Evolutionary conservation across 2,797 vertebrate genomes (phyloP).

Genomic region (Spinibarbus caldwelli): DNA sequence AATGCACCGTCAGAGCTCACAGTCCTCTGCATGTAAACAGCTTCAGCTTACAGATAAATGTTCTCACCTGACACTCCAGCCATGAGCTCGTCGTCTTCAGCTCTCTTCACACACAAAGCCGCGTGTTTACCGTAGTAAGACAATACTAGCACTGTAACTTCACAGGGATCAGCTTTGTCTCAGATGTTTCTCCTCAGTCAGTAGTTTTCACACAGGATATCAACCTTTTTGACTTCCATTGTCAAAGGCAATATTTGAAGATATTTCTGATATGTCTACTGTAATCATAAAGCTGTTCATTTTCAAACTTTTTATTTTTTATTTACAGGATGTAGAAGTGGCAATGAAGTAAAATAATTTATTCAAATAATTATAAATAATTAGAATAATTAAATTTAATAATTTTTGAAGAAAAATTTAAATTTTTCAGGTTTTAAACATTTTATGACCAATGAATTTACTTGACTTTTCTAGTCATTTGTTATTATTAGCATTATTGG

Average conservation of each 20-base stretch:
- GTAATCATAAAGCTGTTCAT: neutral
- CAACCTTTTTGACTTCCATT: neutral
- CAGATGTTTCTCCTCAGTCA: neutral
- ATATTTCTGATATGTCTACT: neutral
- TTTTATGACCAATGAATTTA: neutral
- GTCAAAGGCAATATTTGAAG: neutral
- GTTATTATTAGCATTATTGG: neutral
- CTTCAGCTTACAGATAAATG: neutral
- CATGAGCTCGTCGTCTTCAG: no score
- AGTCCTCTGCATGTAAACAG: neutral
- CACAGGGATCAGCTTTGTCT: neutral
- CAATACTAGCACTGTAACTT: neutral
- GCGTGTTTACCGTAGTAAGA: neutral
- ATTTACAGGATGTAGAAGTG: no score
- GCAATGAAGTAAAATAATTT: neutral
- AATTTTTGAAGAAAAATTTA: neutral
- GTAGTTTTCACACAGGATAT: neutral
- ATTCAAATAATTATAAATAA: neutral
- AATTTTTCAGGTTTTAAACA: neutral
- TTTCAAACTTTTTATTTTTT: neutral
- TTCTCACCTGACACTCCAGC: neutral
- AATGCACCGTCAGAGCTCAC: neutral
- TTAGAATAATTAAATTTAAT: neutral
- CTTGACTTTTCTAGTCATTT: neutral
- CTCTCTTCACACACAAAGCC: no score